Conservation (phyloP, 2,113 vertebrate genomes). For the Toxotes jaculatrix region DNA sequence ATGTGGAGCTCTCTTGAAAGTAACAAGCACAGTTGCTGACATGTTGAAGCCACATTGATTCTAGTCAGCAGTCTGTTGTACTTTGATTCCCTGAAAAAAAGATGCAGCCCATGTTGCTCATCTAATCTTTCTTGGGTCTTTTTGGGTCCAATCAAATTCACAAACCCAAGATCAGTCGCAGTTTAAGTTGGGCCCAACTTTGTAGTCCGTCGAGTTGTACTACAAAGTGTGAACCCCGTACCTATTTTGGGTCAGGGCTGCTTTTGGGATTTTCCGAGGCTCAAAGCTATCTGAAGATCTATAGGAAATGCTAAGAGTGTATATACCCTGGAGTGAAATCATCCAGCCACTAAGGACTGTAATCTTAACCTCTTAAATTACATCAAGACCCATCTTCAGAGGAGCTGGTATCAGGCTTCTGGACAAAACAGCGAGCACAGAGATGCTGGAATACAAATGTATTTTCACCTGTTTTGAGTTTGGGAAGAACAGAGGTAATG, state of each 20-base stretch:
- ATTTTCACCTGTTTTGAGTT: not conserved
- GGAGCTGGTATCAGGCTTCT: not conserved
- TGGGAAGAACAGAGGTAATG: not conserved
- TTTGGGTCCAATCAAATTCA: not conserved
- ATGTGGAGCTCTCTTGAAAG: conserved; percentile 1
- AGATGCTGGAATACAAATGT: not conserved
- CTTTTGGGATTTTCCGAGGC: too few species aligned
- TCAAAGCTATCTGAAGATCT: not conserved
- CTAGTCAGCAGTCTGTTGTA: conserved; percentile 14
- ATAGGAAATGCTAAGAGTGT: too few species aligned
- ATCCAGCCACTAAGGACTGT: not conserved
- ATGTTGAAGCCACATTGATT: conserved; percentile 15
- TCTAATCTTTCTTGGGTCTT: not conserved
- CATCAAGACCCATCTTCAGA: not conserved
- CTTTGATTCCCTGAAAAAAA: conserved; percentile 4
- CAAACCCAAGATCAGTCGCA: not conserved
- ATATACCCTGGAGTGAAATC: not conserved
- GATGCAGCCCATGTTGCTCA: not conserved
- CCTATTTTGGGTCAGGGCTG: too few species aligned
- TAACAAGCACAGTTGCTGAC: conserved; percentile 16
- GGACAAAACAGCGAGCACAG: not conserved
- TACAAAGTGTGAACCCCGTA: not conserved
- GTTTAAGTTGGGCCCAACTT: not conserved
- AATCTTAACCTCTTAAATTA: not conserved
- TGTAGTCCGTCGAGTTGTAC: not conserved